phyloP scores from a whole-genome alignment of 2,113 vertebrate species.

The Chamaea fasciata region DNA sequence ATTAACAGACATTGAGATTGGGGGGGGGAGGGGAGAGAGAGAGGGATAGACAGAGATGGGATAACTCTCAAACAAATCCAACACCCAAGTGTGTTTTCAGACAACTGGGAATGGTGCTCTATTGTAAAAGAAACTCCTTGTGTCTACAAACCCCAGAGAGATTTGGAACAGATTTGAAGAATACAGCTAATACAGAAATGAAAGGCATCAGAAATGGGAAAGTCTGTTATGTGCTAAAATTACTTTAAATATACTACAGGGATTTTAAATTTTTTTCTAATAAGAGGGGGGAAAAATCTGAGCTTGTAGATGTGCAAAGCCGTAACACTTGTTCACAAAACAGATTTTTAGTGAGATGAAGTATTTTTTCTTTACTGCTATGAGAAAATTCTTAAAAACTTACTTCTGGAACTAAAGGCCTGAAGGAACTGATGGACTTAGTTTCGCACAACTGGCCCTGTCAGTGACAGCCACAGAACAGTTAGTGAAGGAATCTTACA shows the following conservation, averaged over 20 bases:
- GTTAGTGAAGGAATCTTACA: not conserved
- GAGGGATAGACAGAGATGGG: not conserved
- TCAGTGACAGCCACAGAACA: not conserved
- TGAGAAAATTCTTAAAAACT: not conserved
- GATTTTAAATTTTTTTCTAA: not conserved
- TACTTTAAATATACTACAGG: not conserved
- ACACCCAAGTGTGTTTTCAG: not conserved
- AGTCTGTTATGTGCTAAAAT: not conserved
- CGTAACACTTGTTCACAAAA: not conserved
- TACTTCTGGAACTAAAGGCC: not conserved
- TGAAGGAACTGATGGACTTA: not conserved
- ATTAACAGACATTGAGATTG: not conserved
- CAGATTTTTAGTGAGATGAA: not conserved
- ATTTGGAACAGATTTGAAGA: not conserved
- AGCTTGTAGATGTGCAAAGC: not conserved
- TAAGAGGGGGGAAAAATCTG: not conserved
- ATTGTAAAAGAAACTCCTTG: not conserved
- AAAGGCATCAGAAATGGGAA: not conserved
- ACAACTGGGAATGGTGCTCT: not conserved
- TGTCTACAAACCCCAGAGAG: not conserved
- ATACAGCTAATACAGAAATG: not conserved
- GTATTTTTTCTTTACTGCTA: not conserved
- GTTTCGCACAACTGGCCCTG: not conserved
- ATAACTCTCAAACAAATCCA: not conserved
- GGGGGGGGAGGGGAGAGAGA: too few relatives aligned